Evolutionary conservation across 2,113 vertebrate species (phyloP).

Genomic region (Epinephelus cyanopodus): DNA sequence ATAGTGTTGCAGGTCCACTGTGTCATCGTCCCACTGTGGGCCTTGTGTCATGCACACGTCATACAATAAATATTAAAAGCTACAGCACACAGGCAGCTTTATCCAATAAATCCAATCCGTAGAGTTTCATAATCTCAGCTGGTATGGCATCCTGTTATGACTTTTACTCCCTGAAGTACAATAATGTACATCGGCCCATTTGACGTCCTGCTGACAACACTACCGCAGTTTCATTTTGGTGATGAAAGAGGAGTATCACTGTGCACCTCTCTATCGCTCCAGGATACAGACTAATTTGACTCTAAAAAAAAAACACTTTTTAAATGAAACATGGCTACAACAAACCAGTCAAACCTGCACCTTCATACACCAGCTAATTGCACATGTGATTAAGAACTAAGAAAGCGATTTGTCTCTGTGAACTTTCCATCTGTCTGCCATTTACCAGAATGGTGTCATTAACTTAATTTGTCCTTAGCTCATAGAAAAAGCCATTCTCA

Average conservation of each 20-base stretch:
- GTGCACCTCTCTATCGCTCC: not conserved
- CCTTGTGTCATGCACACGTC: not conserved
- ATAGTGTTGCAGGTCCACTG: not conserved
- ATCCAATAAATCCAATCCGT: not conserved
- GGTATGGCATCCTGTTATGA: slow-evolving; percentile 2
- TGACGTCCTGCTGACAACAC: not conserved
- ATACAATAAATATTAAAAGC: slow-evolving; percentile 17
- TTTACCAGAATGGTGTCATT: slow-evolving; percentile 74
- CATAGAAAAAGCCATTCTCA: slow-evolving; percentile 60
- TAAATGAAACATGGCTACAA: slow-evolving; percentile 23
- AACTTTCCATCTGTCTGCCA: slow-evolving; percentile 79
- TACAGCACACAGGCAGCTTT: not conserved
- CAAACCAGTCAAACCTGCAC: slow-evolving; percentile 53
- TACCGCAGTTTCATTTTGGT: not conserved
- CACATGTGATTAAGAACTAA: slow-evolving; percentile 73
- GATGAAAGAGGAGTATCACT: not conserved
- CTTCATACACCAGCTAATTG: slow-evolving; percentile 66
- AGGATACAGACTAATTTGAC: slow-evolving; percentile 37
- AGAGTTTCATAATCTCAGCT: slow-evolving; percentile 20
- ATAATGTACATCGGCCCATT: slow-evolving; percentile 9
- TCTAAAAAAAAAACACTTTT: slow-evolving; percentile 8
- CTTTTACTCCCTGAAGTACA: slow-evolving; percentile 15
- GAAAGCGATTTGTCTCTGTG: slow-evolving; percentile 73
- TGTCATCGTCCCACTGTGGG: not conserved
- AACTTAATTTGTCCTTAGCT: slow-evolving; percentile 73